A percentile compares a stretch with the other conserved stretches of the same genome.
Evolutionary conservation across 1,140 invertebrate genomes (phyloP).

Genomic region (Piezodorus guildinii): DNA sequence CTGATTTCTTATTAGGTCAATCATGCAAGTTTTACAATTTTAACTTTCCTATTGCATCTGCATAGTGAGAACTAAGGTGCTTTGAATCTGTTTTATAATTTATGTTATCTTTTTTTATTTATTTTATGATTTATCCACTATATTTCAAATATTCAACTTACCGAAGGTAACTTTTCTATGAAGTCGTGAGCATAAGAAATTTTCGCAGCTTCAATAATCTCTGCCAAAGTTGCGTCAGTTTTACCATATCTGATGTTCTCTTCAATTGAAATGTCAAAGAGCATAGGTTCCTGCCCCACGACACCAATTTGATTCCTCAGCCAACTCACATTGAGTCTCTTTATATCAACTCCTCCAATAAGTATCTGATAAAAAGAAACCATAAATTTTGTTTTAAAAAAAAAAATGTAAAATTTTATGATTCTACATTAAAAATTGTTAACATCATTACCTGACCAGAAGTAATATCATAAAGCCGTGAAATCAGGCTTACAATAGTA

Average conservation of each 20-base stretch:
- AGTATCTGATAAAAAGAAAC: constrained; percentile 12
- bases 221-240: constrained; percentile 44
- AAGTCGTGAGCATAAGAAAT: constrained; percentile 72
- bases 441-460: constrained; percentile 36
- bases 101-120: no score
- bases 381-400: no score
- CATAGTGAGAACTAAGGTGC: no score
- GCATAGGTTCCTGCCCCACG: constrained; percentile 66
- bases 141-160: no score
- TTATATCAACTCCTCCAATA: constrained; percentile 49
- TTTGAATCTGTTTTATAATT: no score
- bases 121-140: no score
- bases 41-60: no score
- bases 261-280: constrained; percentile 59
- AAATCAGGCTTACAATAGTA: constrained; percentile 75
- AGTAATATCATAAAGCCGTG: constrained; percentile 67
- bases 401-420: no score
- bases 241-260: constrained; percentile 68
- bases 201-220: constrained; percentile 49
- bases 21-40: no score
- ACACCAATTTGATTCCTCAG: constrained; percentile 59
- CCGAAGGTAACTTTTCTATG: constrained; percentile 55
- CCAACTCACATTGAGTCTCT: constrained; percentile 54
- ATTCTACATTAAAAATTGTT: background rate
- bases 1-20: no score